Base-by-base conservation (phyloP, 2,113 vertebrate species). In the Neoarius graeffei region DNA sequence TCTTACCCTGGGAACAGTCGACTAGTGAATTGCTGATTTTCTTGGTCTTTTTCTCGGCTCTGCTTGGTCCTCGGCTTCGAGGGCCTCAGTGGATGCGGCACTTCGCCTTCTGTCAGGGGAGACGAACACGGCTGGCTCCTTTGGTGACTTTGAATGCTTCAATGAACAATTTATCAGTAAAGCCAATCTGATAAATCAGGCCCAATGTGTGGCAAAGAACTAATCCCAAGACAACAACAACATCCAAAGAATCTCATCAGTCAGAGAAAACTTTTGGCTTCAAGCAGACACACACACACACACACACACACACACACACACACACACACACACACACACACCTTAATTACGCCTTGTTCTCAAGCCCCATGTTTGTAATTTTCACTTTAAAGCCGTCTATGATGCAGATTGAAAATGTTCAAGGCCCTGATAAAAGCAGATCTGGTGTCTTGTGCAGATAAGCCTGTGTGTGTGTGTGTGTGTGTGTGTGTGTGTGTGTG, bases 371-470 rank as follows among this genome's bases (percentile, higher is more conserved):
- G 92, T 92, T 92, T 95, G 93, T 93, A 91, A 95, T 95, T 94
- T 93, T 91, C 92, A 94, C 91, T 95, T 95, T 89, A 94, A 95
- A 91, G 92, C 88, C 88, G 84, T 10, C 60, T 23, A 77, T 89
- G 93, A 94, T 94, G 91, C 91, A 91, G 90, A 89, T 89, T 94
- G 93, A 92, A 93, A 93, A 94, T 93, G 92, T 95, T 95, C 92
- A 95, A 91, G 94, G 91, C 91, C 81, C 92, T 94, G 94, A 93
- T 91, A 92, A 90, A 92, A 93, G 93, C 92, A 91, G 93, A 86
- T 91, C 91, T 93, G 91, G 91, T 96, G 95, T 94, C 94, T 92
- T 90, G 91, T 89, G 90, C 94, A 92, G 95, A 96, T 95, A 96
- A 96, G 95, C 92, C 91, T 91, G 81, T 30, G 6, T 91, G 88